These are phyloP conservation scores for Furcifer pardalis DNA, from an alignment of 2,797 vertebrate species.

Conservation along the genomic window DNA sequence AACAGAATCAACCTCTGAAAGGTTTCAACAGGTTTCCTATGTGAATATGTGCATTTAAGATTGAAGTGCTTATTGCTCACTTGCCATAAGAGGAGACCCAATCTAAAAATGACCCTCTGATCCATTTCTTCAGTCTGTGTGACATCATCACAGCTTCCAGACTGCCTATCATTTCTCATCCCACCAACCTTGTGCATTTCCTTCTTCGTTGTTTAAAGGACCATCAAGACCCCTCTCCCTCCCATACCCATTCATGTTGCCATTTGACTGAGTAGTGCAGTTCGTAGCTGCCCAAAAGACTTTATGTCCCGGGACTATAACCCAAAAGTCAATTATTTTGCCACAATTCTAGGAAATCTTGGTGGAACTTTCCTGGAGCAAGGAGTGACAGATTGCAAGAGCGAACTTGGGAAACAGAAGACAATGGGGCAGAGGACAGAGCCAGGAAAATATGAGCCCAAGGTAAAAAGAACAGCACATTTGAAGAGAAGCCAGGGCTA, in stretches of 20 bases:
- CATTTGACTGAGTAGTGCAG: not conserved
- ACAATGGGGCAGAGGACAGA: not conserved
- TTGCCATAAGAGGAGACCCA: constrained; percentile 7
- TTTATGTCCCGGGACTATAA: not conserved
- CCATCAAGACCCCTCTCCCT: not conserved
- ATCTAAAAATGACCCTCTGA: not conserved
- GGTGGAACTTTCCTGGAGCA: constrained; percentile 1
- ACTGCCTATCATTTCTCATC: not conserved
- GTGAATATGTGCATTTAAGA: not conserved
- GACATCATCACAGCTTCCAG: not conserved
- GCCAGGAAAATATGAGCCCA: not conserved
- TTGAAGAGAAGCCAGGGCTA: not conserved
- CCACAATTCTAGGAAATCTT: not conserved
- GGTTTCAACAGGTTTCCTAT: not conserved
- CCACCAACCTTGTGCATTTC: not conserved
- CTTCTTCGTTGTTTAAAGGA: not conserved
- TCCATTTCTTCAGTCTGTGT: not conserved
- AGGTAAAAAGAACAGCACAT: not conserved
- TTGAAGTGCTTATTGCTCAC: not conserved
- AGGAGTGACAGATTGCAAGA: not conserved
- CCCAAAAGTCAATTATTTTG: not conserved
- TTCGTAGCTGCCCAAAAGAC: not conserved
- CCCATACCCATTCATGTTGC: not conserved
- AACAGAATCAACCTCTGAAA: not conserved
- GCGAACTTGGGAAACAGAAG: not conserved